A percentile compares a stretch with the other conserved stretches of the same genome.
Evolutionary conservation across 2,888 invertebrate genomes (phyloP).

Genomic region (Hirtodrosophila duncani): DNA sequence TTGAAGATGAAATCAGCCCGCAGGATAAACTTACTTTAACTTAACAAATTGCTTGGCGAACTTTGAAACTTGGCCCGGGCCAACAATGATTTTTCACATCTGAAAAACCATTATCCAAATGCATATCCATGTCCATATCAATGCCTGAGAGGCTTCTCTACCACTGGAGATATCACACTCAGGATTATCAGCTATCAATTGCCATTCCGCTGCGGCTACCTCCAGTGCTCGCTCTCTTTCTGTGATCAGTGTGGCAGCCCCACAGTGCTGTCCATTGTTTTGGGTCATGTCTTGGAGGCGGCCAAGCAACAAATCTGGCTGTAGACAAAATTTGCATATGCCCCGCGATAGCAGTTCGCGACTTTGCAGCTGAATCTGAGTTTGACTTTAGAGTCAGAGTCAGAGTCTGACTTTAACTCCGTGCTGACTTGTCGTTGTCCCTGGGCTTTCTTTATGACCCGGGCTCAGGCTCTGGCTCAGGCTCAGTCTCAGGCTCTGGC

Average conservation of each 20-base stretch:
- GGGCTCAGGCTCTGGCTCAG: constrained; percentile 9
- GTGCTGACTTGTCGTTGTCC: constrained; percentile 14
- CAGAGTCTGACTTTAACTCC: constrained; percentile 5
- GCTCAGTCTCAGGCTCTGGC: not conserved
- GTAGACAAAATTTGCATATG: constrained; percentile 58
- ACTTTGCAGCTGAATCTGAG: constrained; percentile 26
- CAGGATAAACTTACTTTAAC: too few species aligned
- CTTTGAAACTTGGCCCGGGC: too few species aligned
- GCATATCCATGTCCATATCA: too few species aligned
- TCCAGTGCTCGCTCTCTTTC: not conserved
- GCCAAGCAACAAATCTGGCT: constrained; percentile 19
- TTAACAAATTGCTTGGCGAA: too few species aligned
- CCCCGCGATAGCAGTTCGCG: constrained; percentile 46
- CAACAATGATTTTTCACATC: too few species aligned
- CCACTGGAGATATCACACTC: too few species aligned
- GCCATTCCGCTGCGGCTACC: constrained; percentile 20
- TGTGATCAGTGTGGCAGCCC: too few species aligned
- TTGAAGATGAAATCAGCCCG: too few species aligned
- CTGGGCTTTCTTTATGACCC: constrained; percentile 66
- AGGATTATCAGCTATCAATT: too few species aligned
- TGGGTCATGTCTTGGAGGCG: constrained; percentile 20
- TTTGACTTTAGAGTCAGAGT: constrained; percentile 6
- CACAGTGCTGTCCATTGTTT: constrained; percentile 29
- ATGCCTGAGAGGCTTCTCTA: too few species aligned
- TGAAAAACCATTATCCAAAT: too few species aligned